Base-by-base conservation (phyloP, 2,888 invertebrate species). In the Rutpela maculata region DNA sequence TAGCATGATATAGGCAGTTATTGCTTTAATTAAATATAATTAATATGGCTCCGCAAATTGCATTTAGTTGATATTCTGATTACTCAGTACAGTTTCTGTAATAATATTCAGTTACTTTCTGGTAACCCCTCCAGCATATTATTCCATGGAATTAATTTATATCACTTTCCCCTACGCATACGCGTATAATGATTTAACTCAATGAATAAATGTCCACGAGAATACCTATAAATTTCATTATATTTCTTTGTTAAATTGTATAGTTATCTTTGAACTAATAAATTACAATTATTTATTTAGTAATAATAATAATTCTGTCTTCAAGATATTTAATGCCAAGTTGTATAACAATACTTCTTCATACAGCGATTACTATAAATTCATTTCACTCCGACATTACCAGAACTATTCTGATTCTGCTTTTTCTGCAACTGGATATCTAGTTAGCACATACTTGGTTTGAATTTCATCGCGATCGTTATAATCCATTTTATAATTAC, bases 191-290 rank as follows among this genome's bases (percentile, higher is more conserved):
- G 12, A 50, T 50, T 50, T n/a, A n/a, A n/a, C 15, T 7, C 6
- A n/a, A 50, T 50, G 15, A 50, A n/a, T 50, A 50, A 50, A 50
- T 50, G 50, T n/a, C 50, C 50, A 50, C 6, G n/a, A 12, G 50
- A 50, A 50, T 5, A 17, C 50, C 50, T 50, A 50, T 50, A 50
- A 50, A 50, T 50, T 50, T 50, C 15, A 17, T 5, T 50, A 50
- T n/a, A 50, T 50, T 50, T 50, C 50, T 50, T 50, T 50, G 50
- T 50, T 50, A 50, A 50, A 50, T 50, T 50, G 50, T n/a, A 50
- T 50, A 50, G 50, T 50, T 50, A 50, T 50, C 50, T 43, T 50
- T 15, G n/a, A 50, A 50, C 2, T 50, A 50, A 50, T 50, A 50
- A 50, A 50, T 5, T n/a, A 50, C n/a, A 50, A 50, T 50, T 50